Evolutionary conservation across 2,888 invertebrate genomes (phyloP), one percentile per base, ranked within the genome.

Genomic region (Eilema caniola): DNA sequence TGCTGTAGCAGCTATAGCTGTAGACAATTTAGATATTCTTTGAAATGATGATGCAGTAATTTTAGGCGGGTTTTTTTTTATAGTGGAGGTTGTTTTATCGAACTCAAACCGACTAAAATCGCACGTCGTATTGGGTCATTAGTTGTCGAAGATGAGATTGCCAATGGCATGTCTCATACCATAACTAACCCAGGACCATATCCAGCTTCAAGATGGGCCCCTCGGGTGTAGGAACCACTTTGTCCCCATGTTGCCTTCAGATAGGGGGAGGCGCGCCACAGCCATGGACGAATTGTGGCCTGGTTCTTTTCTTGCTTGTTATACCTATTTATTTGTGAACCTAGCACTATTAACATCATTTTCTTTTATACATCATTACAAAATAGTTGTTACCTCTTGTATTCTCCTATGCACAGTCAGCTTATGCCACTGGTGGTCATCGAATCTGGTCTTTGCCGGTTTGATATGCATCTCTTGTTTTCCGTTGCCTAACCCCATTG

Each of bases 341-440:
- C 14, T 14, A 59, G 16, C 7, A 59, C 57, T 23, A 24, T 24
- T 24, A 14, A 25, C 25, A 4, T 3, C 14, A 14, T 24, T 59
- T 25, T 59, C 4, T 59, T 57, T 57, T 3, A 12, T 25, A 16
- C 20, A 25, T 11, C 16, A 3, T 14, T 11, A 23, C 8, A 24
- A 62, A 5, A 3, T 53, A 1, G 53, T 82, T 11, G 69, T 86
- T 91, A 98, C 98, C 97, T 99, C 98, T 92, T 98, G 98, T 83
- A 99, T 98, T 87, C 98, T 97, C 73, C 99, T 95, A 87, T 98
- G 98, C 4, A 99, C 98, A 69, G 97, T 97, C 69, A 99, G 97
- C 92, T 98, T 98, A 92, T 99, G 99, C 99, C 99, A 99, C 90
- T 98, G 98, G 92, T 99, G 98, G 93, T 99, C 99, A 89, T 99